Evolutionary conservation across 2,888 invertebrate genomes (phyloP).

Genomic region (Yponomeuta sedellus): DNA sequence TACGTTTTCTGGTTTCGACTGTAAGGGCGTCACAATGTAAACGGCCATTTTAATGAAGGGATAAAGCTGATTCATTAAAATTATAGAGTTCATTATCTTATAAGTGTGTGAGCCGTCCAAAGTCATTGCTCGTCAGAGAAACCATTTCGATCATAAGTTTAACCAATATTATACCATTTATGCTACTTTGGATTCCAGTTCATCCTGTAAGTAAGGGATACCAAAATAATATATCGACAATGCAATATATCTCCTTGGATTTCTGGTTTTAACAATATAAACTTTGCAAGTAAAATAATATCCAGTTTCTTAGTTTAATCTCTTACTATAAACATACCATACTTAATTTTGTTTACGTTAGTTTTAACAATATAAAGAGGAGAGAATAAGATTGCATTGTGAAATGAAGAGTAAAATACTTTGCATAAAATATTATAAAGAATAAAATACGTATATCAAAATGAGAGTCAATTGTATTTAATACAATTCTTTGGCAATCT

Average conservation of each 20-base stretch:
- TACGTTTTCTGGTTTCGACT: not conserved
- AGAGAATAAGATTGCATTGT: conserved; percentile 74
- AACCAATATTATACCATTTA: conserved; percentile 23
- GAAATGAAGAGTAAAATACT: conserved; percentile 47
- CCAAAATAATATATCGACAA: not conserved
- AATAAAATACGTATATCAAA: conserved; percentile 23
- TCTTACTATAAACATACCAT: conserved; percentile 20
- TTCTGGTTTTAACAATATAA: not conserved
- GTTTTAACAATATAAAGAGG: conserved; percentile 59
- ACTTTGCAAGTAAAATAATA: conserved; percentile 4
- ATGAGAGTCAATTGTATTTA: conserved; percentile 62
- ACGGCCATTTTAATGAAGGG: conserved; percentile 7
- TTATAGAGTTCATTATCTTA: conserved; percentile 16
- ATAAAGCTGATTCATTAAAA: conserved; percentile 1
- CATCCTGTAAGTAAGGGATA: conserved; percentile 1
- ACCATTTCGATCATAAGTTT: conserved; percentile 13
- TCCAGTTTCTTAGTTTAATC: not conserved
- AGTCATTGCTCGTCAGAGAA: conserved; percentile 31
- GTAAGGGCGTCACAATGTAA: conserved; percentile 8
- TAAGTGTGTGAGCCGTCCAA: conserved; percentile 60
- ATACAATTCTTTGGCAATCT: conserved; percentile 59
- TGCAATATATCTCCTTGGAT: not conserved
- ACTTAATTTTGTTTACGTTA: conserved; percentile 47
- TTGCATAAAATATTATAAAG: conserved; percentile 49
- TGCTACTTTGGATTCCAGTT: not conserved